Conservation (phyloP, 1,140 invertebrate genomes). For the Papilio polyxenes region DNA sequence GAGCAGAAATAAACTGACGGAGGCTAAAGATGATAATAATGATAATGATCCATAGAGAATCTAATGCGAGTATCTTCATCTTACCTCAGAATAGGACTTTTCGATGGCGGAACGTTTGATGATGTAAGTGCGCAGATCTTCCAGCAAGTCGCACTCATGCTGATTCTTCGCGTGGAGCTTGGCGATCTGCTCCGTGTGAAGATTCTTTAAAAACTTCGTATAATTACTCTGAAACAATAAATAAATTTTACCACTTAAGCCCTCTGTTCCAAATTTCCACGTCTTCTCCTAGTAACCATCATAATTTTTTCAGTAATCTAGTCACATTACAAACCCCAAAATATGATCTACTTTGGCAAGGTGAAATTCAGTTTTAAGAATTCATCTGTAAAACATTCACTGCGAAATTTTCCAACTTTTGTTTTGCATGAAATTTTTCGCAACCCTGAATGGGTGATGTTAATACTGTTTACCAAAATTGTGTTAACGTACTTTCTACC, state of each 20-base stretch:
- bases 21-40: too few relatives aligned
- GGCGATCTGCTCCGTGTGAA: slow-evolving; percentile 94
- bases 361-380: background rate
- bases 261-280: background rate
- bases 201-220: slow-evolving; percentile 93
- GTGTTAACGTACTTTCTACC: background rate
- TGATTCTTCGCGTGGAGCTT: slow-evolving; percentile 97
- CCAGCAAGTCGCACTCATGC: slow-evolving; percentile 96
- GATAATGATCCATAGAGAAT: background rate
- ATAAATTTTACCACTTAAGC: background rate
- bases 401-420: background rate
- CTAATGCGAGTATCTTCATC: slow-evolving; percentile 35
- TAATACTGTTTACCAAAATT: background rate
- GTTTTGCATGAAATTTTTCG: background rate
- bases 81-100: slow-evolving; percentile 96
- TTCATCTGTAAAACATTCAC: background rate
- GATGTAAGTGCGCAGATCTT: slow-evolving; percentile 95
- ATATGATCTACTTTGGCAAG: background rate
- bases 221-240: slow-evolving; percentile 88
- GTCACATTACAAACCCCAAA: background rate
- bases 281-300: background rate
- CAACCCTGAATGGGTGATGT: background rate
- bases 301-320: too few relatives aligned
- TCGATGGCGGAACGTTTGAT: slow-evolving; percentile 95
- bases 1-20: too few relatives aligned